These are phyloP conservation scores for Sogatella furcifera DNA, from an alignment of 1,140 invertebrate genomes.

Conservation along the genomic window DNA sequence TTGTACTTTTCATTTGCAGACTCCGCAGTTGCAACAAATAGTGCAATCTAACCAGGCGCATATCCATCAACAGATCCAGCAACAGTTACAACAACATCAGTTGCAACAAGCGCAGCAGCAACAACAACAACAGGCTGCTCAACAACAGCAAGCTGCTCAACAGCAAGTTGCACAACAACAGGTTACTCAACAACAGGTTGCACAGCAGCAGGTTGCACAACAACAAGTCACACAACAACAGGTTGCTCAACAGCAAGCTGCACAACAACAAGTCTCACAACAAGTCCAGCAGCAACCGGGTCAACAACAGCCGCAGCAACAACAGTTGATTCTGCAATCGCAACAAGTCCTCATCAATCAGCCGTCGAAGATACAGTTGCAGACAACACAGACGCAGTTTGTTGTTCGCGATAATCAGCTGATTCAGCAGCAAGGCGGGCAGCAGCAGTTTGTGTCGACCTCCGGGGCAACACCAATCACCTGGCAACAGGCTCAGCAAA, in stretches of 20 bases:
- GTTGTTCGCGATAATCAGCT: not conserved
- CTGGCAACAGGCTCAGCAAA: slow-evolving; percentile 8
- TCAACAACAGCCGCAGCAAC: slow-evolving; percentile 15
- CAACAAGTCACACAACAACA: slow-evolving; percentile 16
- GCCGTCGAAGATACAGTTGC: too few relatives aligned
- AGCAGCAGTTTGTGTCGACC: slow-evolving; percentile 19
- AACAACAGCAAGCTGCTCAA: slow-evolving; percentile 27
- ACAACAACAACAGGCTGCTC: slow-evolving; percentile 27
- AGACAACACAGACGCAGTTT: not conserved
- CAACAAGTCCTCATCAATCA: slow-evolving; percentile 1
- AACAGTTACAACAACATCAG: slow-evolving; percentile 23
- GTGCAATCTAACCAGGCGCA: not conserved
- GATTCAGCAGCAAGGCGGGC: slow-evolving; percentile 11
- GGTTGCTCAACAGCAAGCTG: not conserved
- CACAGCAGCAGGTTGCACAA: not conserved
- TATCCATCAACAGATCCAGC: slow-evolving; percentile 18
- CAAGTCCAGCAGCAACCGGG: slow-evolving; percentile 15
- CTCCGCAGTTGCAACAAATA: too few relatives aligned
- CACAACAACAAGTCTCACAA: slow-evolving; percentile 15
- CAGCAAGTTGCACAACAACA: slow-evolving; percentile 31
- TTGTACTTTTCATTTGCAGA: too few relatives aligned
- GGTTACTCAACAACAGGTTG: slow-evolving; percentile 24
- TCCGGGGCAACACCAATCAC: slow-evolving; percentile 17
- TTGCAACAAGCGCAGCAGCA: slow-evolving; percentile 20
- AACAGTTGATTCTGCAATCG: slow-evolving; percentile 13